Conservation (phyloP, 2,888 invertebrate species). For the Perdita meconis region DNA sequence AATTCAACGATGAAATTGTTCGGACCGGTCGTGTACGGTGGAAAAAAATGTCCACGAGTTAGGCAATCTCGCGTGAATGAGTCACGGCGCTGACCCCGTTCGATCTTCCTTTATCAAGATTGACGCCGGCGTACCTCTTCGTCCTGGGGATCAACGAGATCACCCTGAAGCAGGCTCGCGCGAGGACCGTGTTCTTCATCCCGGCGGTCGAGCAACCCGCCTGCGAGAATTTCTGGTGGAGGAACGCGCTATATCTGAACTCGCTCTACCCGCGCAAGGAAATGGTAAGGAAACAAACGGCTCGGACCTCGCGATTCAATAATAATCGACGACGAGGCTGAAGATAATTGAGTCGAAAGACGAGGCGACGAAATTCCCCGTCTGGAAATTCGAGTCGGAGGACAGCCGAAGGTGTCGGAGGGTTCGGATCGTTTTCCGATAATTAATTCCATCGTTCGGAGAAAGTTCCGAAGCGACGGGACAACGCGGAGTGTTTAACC, state of each 20-base stretch:
- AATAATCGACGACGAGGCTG: too few species aligned
- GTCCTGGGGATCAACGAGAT: conserved; percentile 86
- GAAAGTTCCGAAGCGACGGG: conserved; percentile 42
- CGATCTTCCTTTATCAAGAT: conserved; percentile 80
- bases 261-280: conserved; percentile 86
- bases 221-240: conserved; percentile 88
- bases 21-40: not conserved
- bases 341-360: not conserved
- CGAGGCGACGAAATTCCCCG: conserved; percentile 6
- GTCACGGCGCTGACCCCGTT: conserved; percentile 26
- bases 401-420: conserved; percentile 27
- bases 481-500: conserved; percentile 16
- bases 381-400: not conserved
- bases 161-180: conserved; percentile 84
- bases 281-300: conserved; percentile 84
- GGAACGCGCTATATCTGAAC: conserved; percentile 87
- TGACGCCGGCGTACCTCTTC: conserved; percentile 87
- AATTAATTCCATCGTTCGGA: conserved; percentile 66
- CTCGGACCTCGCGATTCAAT: not conserved
- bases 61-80: not conserved
- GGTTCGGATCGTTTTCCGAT: conserved; percentile 67
- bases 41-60: not conserved
- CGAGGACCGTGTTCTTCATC: conserved; percentile 85
- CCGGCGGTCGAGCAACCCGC: conserved; percentile 86
- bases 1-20: not conserved